Conservation (phyloP, 2,888 invertebrate species). For the Chrysolina oricalcia region DNA sequence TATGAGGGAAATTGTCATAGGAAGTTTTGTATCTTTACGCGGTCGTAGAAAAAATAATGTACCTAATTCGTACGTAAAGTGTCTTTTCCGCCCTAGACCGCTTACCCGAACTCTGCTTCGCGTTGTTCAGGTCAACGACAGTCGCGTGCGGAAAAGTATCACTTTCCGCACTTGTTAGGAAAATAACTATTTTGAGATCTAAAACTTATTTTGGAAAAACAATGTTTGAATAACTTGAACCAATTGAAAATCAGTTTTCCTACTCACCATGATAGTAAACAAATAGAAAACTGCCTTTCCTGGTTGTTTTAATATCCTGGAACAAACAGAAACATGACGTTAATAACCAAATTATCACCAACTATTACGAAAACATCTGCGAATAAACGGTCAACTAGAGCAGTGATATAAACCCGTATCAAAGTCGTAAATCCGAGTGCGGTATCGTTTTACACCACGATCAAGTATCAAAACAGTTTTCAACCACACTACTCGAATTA, state of each 20-base stretch:
- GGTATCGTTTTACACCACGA: conserved; percentile 47
- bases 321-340: conserved; percentile 56
- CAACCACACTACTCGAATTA: conserved; percentile 48
- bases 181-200: too few relatives aligned
- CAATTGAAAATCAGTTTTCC: conserved; percentile 18
- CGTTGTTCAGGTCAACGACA: too few relatives aligned
- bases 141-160: too few relatives aligned
- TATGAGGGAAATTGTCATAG: too few relatives aligned
- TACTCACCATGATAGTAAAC: conserved; percentile 60
- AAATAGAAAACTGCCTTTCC: conserved; percentile 58
- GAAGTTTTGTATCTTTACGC: too few relatives aligned
- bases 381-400: conserved; percentile 39
- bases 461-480: conserved; percentile 53
- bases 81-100: too few relatives aligned
- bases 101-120: too few relatives aligned
- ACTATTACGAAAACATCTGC: conserved; percentile 49
- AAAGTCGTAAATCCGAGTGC: conserved; percentile 39
- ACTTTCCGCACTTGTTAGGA: too few relatives aligned
- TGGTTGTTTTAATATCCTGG: conserved; percentile 61
- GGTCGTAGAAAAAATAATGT: too few relatives aligned
- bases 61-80: too few relatives aligned
- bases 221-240: conserved; percentile 40
- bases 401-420: conserved; percentile 42
- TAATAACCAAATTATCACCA: conserved; percentile 43
- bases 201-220: conserved; percentile 18